Evolutionary conservation across 2,113 vertebrate species (phyloP), one percentile per base, ranked within the genome.

Genomic region (Parotia lawesii): DNA sequence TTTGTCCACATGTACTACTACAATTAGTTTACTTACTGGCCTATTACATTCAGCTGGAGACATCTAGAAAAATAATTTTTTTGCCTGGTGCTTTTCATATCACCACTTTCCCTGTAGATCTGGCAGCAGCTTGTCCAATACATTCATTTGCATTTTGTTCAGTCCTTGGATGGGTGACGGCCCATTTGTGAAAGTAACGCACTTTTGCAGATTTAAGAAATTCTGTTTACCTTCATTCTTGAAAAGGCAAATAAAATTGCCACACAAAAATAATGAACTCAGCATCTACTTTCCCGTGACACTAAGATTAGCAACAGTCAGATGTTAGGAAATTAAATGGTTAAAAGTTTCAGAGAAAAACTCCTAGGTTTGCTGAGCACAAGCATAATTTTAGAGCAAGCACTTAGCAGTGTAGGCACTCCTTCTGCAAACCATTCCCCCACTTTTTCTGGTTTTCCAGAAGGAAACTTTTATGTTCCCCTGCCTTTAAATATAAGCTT

Each of bases 331-430:
- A 91, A 79, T 72, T 17, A 72, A 79, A 80, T 31, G 33, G 13
- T 67, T 71, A 48, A 37, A 54, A 33, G 15, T 57, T 60, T 54
- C 42, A 44, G 15, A 58, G 11, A 33, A 53, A 40, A 38, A 64
- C 20, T 40, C 25, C 53, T 53, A 60, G 6, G 11, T 28, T 65
- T 0, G 0, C 27, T 73, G 48, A 37, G 22, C 15, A 56, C 33
- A 71, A 64, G 20, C 4, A 33, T 21, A 54, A 75, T 60, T 78
- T 57, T 83, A 38, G 29, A 29, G 22, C 15, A 82, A 78, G 37
- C 20, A n/a, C 14, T 47, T 33, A 60, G 18, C 31, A 37, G 5
- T 19, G 5, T 35, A 38, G 29, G 9, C 35, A n/a, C 29, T 54
- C 14, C 37, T 82, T 22, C 57, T 50, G 37, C 48, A 72, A 57